Base-by-base conservation (phyloP, 2,113 vertebrate genomes). In the Pygoscelis adeliae region DNA sequence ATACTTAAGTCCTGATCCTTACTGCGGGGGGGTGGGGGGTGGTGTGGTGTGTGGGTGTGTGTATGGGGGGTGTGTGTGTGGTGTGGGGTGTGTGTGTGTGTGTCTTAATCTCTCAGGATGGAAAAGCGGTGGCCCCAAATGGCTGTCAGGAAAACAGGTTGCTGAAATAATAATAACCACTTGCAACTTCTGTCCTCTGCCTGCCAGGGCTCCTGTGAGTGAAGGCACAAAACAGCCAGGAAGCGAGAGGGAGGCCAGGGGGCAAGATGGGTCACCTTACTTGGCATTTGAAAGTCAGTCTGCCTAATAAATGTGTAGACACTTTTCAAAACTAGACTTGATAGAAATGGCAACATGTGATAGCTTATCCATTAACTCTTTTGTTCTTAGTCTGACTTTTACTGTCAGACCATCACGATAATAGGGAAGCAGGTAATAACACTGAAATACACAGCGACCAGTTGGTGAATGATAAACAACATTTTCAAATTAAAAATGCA, bases 1-100 rank as follows among this genome's bases (percentile, higher is more conserved):
- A 71, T 74, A 30, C 58, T 94, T 94, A 19, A 85, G 53, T 62
- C 66, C 49, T 85, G 74, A 91, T 87, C 83, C 87, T 82, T 46
- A 47, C n/a, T 47, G 70, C 14, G 13, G 42, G 42, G 42, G 6
- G 6, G 42, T 42, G 42, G 14, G 42, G 42, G 42, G 40, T 40
- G 40, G 11, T 5, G 11, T 40, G 40, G 40, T 40, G 38, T 40
- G 38, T 38, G 38, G 38, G 38, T 40, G 38, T 40, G 38, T 40
- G 38, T 40, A 40, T 38, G 38, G 38, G 38, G 38, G 36, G 36
- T 36, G 38, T 40, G 38, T 40, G 38, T 40, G 38, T 40, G 38
- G n/a, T n/a, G n/a, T n/a, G 11, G 11, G 5, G 40, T 40, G 40
- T 13, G 40, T 42, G 40, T 5, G 40, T 13, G 42, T 42, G 42